Evolutionary conservation across 2,797 vertebrate genomes (phyloP), one percentile per base, ranked within the genome.

Genomic region (Sphenopsis melanotis): DNA sequence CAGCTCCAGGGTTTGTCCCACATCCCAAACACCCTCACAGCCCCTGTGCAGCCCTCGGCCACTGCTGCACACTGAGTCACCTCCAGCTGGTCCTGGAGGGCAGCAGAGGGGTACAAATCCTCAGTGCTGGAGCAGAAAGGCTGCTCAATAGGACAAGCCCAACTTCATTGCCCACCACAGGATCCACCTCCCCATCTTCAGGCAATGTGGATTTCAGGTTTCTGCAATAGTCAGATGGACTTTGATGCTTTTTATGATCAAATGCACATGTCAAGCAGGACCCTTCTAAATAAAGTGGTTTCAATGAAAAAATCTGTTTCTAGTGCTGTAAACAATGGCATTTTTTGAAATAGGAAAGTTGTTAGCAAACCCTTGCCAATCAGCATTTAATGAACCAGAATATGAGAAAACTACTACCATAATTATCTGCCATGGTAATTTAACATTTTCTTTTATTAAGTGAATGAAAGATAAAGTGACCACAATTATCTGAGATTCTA

Each of bases 371-470:
- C 8, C 2, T 81, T 84, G 41, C 57, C 66, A 53, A 78, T 53
- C 50, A 84, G 57, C 46, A 50, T 81, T 75, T 84, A 84, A 90
- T 75, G 56, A 93, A 71, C 6, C 46, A 74, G 76, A 90, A 81
- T 39, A 81, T 17, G 34, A 68, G 65, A 75, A 89, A 66, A 55
- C 34, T 72, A 42, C 47, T 20, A 32, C 49, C 34, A 24, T 47
- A 79, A 92, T 94, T 81, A 89, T 52, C 81, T 78, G 65, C 70
- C 49, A 20, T 16, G 42, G 57, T 37, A 87, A 83, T 94, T 83
- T 75, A 29, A 41, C 14, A 47, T 83, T 77, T 88, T 70, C n/a
- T 87, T 69, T 69, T 39, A 37, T 34, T 78, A 71, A 74, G 26
- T 37, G 34, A 89, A 81, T n/a, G 53, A 69, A 94, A 94, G 86